Percentiles rank a stretch among this genome's conserved stretches.
Conservation (phyloP, 1,140 invertebrate genomes). For the Aphelinus atriplicis region DNA sequence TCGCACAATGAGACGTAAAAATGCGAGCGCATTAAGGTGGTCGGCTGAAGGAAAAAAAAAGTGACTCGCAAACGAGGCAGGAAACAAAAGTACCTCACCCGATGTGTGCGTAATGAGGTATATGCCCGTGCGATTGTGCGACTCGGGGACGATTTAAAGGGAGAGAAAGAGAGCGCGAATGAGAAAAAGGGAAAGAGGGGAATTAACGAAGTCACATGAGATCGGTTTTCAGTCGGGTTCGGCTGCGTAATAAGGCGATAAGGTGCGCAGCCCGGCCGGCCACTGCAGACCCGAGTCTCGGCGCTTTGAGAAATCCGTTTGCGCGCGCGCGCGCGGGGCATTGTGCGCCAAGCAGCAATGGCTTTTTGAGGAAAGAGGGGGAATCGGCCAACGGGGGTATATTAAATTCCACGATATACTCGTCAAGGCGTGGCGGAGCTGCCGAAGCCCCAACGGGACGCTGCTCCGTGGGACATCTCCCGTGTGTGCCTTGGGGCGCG, state of each 20-base stretch:
- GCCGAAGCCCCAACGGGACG: conserved; percentile 32
- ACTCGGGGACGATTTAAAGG: neutral
- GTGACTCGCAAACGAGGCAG: neutral
- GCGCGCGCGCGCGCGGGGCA: neutral
- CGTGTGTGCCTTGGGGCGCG: conserved; percentile 5
- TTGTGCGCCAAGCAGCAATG: conserved; percentile 1
- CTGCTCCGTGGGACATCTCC: conserved; percentile 32
- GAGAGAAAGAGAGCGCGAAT: neutral
- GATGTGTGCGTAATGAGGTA: conserved; percentile 16
- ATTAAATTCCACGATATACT: conserved; percentile 43
- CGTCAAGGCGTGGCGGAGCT: conserved; percentile 37
- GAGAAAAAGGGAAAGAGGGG: neutral
- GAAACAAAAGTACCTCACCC: conserved; percentile 4
- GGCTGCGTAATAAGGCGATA: conserved; percentile 36
- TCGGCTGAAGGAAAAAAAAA: neutral
- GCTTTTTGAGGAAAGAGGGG: neutral
- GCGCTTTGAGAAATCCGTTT: conserved; percentile 26
- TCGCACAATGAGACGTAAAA: neutral
- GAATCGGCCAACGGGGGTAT: neutral
- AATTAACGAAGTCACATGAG: conserved; percentile 15
- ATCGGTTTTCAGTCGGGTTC: too few species aligned
- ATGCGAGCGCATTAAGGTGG: neutral
- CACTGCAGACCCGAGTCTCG: neutral
- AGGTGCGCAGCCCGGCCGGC: neutral
- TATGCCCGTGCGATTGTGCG: neutral